Base-by-base conservation (phyloP, 2,888 invertebrate species). In the Bimastos eiseni region DNA sequence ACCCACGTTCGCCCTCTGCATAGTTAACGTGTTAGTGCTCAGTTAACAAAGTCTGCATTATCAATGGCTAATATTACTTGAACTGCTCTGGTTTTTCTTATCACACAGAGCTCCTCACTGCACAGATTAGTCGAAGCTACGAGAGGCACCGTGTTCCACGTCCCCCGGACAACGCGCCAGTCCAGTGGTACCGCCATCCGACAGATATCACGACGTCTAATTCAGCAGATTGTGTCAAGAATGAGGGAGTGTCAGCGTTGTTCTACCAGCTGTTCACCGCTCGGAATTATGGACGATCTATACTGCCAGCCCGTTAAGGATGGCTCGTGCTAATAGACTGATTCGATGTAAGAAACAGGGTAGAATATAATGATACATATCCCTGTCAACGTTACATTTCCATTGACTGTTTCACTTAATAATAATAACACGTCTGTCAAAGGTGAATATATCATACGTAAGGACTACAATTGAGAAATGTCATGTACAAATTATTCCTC, bases 231-330 rank as follows among this genome's bases (percentile, higher is more conserved):
- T 70, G 70, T 70, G 1, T 70, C 70, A n/a, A 70, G 70, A 70
- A 70, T n/a, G 70, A 70, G n/a, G n/a, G 6, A 70, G 13, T 70
- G 70, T n/a, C 70, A 70, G 70, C 70, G 70, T n/a, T 70, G 70
- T 8, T 70, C 70, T 30, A 30, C 70, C 70, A 70, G 30, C 30
- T 70, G 70, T 70, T 70, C 70, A 70, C 70, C 70, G n/a, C 70
- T 70, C 70, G 70, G 70, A 70, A n/a, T 70, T n/a, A n/a, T 70
- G n/a, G n/a, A 70, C n/a, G 70, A 70, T n/a, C 70, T 70, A n/a
- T n/a, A 70, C 70, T 70, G 70, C 70, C 70, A n/a, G 8, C 70
- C 70, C 5, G n/a, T 70, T 70, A 4, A 70, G 30, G 70, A 70
- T 70, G 70, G 70, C 11, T n/a, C 70, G n/a, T 70, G 70, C 17